phyloP scores from a whole-genome alignment of 2,888 invertebrate genomes.

The Autographa pulchrina region DNA sequence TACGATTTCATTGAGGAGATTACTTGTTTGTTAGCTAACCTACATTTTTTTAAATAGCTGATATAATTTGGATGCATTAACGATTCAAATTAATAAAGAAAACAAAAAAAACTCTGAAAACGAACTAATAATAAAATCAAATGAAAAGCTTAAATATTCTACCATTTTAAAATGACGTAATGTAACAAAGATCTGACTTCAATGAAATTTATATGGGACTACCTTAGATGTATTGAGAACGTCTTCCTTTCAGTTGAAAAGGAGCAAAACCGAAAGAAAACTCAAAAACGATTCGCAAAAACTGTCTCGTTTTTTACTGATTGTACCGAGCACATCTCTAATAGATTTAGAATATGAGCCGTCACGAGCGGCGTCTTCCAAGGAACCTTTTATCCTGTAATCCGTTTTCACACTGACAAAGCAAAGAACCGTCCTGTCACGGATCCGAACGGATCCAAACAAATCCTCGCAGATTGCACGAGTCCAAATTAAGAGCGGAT shows the following conservation, averaged over 20 bases:
- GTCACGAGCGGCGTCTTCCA: constrained; percentile 63
- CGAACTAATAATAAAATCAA: too few species aligned
- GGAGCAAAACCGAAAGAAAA: constrained; percentile 7
- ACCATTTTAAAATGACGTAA: too few species aligned
- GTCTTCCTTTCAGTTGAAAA: background rate
- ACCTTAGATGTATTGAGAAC: too few species aligned
- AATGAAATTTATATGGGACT: too few species aligned
- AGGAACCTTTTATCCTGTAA: constrained; percentile 74
- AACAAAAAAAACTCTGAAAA: too few species aligned
- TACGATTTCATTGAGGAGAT: background rate
- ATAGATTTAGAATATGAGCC: constrained; percentile 70
- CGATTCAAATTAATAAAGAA: too few species aligned
- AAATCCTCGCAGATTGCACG: constrained; percentile 79
- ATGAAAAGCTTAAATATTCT: too few species aligned
- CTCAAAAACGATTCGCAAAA: constrained; percentile 21
- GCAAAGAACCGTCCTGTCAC: constrained; percentile 72
- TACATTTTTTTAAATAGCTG: background rate
- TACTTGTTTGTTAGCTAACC: background rate
- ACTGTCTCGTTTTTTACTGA: constrained; percentile 36
- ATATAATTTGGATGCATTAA: too few species aligned
- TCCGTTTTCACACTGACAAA: constrained; percentile 82
- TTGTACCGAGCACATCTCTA: constrained; percentile 59
- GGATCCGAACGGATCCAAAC: constrained; percentile 73
- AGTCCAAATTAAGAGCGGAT: constrained; percentile 80
- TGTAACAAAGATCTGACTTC: too few species aligned